These are phyloP conservation scores for Triplophysa dalaica DNA, from an alignment of 2,113 vertebrate genomes.

Conservation along the genomic window DNA sequence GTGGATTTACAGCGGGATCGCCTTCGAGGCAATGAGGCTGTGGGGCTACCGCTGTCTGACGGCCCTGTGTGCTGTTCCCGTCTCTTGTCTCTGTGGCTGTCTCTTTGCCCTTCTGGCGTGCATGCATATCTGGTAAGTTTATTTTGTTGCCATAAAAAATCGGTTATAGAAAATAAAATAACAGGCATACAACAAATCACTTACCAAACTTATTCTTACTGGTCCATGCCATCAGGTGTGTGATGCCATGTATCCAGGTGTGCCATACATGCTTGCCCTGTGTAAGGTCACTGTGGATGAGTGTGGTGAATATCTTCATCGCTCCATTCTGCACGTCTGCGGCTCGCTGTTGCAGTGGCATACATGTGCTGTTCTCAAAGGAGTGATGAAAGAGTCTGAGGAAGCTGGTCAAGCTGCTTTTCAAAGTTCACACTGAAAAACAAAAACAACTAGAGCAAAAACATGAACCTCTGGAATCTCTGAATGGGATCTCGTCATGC, in stretches of 20 bases:
- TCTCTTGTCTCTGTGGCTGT: conserved; percentile 73
- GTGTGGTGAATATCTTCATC: conserved; percentile 69
- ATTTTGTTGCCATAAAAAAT: neutral
- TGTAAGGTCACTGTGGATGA: conserved; percentile 71
- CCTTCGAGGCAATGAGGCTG: conserved; percentile 72
- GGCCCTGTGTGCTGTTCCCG: conserved; percentile 72
- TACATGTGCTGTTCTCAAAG: conserved; percentile 55
- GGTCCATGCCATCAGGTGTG: conserved; percentile 65
- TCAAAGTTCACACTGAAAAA: too few species aligned
- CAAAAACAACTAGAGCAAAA: too few species aligned
- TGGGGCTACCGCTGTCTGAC: conserved; percentile 78
- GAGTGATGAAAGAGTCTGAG: conserved; percentile 40
- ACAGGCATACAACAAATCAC: neutral
- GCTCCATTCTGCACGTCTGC: conserved; percentile 72
- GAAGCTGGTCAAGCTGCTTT: neutral
- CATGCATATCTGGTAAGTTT: conserved; percentile 77
- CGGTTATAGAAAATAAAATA: neutral
- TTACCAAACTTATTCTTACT: neutral
- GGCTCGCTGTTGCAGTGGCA: conserved; percentile 70
- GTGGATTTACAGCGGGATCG: conserved; percentile 73
- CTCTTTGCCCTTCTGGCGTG: conserved; percentile 74
- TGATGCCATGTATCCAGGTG: conserved; percentile 76
- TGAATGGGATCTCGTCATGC: neutral
- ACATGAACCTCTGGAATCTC: too few species aligned
- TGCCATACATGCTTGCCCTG: conserved; percentile 76